Base-by-base conservation (phyloP, 2,113 vertebrate species). In the Passer montanus region DNA sequence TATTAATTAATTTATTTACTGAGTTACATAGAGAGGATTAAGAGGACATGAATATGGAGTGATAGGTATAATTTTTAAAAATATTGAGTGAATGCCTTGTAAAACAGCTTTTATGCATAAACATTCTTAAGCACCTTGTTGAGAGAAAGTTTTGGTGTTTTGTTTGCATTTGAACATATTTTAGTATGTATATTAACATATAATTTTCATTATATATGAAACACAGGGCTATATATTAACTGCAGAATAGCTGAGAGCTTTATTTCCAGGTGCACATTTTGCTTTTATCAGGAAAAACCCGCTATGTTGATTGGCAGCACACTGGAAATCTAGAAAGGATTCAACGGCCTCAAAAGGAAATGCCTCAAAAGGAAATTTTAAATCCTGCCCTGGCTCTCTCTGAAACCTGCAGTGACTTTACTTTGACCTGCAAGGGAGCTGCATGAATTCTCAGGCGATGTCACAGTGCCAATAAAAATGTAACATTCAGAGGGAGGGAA, bases 381-480 rank as follows among this genome's bases (percentile, higher is more conserved):
- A 68, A 74, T 50, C 49, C 59, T 88, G 21, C 53, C 41, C n/a
- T 52, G 53, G 4, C 31, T 87, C 5, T 18, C 33, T 84, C 28
- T 79, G 70, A 62, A 33, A 64, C 30, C 52, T 70, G 49, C 66
- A 41, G 50, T 0, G 0, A n/a, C 58, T 87, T 82, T 16, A 10
- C 53, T 63, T 55, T n/a, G 39, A 53, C 44, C 28, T 46, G 26
- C 37, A 31, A 41, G 37, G 18, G 49, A 53, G 37, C 49, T 0
- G 0, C 41, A 16, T 46, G 3, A 3, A 31, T 44, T 82, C 53
- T 72, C 28, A 52, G 56, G n/a, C 7, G 7, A 68, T 27, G 58
- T 43, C 2, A 3, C 37, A 31, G 37, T 52, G 35, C 44, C 33
- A 60, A 56, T n/a, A 55, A 84, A 67, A 12, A 28, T 0, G 0